phyloP scores from a whole-genome alignment of 1,140 invertebrate genomes.

The Heliconius nattereri region DNA sequence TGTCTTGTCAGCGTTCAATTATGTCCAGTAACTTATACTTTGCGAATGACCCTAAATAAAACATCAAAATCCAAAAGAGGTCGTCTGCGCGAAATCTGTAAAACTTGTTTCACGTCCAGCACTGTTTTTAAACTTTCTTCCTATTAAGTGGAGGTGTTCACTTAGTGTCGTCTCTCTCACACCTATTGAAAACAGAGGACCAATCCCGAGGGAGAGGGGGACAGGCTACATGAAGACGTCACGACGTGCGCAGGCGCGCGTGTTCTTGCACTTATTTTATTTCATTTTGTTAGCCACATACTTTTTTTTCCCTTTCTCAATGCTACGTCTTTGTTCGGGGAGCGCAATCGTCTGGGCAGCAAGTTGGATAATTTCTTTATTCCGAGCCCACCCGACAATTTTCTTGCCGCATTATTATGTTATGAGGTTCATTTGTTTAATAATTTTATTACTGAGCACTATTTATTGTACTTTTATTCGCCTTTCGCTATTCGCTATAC shows the following conservation, averaged over 20 bases:
- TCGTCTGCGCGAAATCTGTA: slow-evolving; percentile 74
- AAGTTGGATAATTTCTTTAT: slow-evolving; percentile 81
- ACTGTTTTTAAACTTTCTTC: slow-evolving; percentile 78
- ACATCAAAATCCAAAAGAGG: slow-evolving; percentile 66
- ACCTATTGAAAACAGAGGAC: slow-evolving; percentile 30
- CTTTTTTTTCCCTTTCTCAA: slow-evolving; percentile 59
- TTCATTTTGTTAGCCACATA: slow-evolving; percentile 70
- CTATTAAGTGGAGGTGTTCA: slow-evolving; percentile 58
- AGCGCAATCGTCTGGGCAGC: slow-evolving; percentile 69
- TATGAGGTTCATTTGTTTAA: slow-evolving; percentile 79
- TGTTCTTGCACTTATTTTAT: slow-evolving; percentile 78
- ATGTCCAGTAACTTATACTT: slow-evolving; percentile 51
- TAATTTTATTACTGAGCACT: slow-evolving; percentile 76
- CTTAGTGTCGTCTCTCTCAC: slow-evolving; percentile 55
- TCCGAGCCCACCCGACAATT: slow-evolving; percentile 75
- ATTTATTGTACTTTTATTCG: slow-evolving; percentile 59
- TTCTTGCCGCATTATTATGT: slow-evolving; percentile 76
- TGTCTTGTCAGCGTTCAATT: slow-evolving; percentile 51
- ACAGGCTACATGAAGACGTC: slow-evolving; percentile 76
- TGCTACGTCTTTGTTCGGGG: slow-evolving; percentile 78
- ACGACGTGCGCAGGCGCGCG: slow-evolving; percentile 71
- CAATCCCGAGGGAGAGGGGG: slow-evolving; percentile 57
- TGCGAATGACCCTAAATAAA: slow-evolving; percentile 62
- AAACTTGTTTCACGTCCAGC: slow-evolving; percentile 75
- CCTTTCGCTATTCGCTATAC: slow-evolving; percentile 35